These are phyloP conservation scores for Apotomis turbidana DNA, from an alignment of 2,888 invertebrate species.

Conservation along the genomic window DNA sequence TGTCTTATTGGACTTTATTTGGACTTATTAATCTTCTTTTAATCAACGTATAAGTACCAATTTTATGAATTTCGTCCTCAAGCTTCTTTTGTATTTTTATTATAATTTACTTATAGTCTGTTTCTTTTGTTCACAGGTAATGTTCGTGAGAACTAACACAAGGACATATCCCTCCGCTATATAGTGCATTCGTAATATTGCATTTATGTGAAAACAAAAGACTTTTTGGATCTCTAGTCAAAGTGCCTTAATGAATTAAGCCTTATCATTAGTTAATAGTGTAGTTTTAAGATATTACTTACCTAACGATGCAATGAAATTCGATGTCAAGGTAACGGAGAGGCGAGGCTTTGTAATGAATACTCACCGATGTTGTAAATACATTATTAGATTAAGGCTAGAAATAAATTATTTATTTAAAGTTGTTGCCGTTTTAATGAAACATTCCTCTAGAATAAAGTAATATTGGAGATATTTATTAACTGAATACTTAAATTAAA, in stretches of 20 bases:
- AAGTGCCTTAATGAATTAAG: slow-evolving; percentile 73
- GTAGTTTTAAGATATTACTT: slow-evolving; percentile 25
- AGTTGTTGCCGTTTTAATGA: slow-evolving; percentile 15
- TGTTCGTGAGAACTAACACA: slow-evolving; percentile 48
- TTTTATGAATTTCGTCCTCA: background rate
- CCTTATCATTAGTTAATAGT: slow-evolving; percentile 49
- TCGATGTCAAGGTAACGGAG: slow-evolving; percentile 37
- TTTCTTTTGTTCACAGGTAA: slow-evolving; percentile 71
- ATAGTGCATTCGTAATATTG: slow-evolving; percentile 63
- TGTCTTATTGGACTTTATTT: background rate
- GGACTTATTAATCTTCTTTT: no score
- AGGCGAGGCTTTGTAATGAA: slow-evolving; percentile 59
- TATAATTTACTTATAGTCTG: slow-evolving; percentile 41
- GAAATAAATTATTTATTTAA: slow-evolving; percentile 76
- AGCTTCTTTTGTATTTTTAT: background rate
- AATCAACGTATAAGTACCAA: background rate
- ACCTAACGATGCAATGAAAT: slow-evolving; percentile 33
- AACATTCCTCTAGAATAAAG: background rate
- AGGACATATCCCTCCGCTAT: slow-evolving; percentile 75
- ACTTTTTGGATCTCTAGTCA: slow-evolving; percentile 81
- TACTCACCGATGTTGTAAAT: slow-evolving; percentile 52
- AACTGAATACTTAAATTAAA: no score
- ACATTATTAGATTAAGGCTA: slow-evolving; percentile 50
- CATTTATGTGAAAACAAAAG: slow-evolving; percentile 75
- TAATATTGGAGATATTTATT: no score